Conservation (phyloP, 1,140 invertebrate genomes). For the Batillaria attramentaria region DNA sequence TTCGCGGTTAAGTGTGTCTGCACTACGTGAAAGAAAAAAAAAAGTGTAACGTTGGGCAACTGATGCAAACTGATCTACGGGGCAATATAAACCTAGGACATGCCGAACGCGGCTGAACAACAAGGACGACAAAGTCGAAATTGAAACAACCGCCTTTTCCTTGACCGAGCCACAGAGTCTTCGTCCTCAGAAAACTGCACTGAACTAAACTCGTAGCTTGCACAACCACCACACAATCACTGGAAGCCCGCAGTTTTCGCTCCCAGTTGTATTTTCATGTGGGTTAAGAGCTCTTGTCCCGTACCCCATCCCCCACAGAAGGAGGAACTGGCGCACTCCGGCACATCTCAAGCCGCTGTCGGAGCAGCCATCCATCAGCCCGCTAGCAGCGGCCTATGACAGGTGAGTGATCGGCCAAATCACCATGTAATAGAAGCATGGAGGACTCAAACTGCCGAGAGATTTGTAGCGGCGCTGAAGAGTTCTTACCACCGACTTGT, state of each 20-base stretch:
- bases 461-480: constrained; percentile 16
- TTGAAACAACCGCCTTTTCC: neutral
- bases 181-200: neutral
- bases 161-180: neutral
- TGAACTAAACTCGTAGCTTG: neutral
- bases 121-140: neutral
- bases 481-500: constrained; percentile 18
- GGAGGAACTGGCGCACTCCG: neutral
- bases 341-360: neutral
- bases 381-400: constrained; percentile 9
- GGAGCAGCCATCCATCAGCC: constrained; percentile 11
- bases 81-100: no score
- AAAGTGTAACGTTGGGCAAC: no score
- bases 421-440: constrained; percentile 22
- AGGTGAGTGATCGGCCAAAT: constrained; percentile 20
- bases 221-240: neutral
- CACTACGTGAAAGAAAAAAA: no score
- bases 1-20: no score
- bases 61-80: no score
- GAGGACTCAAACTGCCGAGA: constrained; percentile 17
- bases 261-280: neutral
- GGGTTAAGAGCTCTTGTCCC: neutral
- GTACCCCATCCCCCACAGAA: neutral
- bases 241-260: neutral
- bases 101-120: no score